Evolutionary conservation across 2,113 vertebrate genomes (phyloP).

Genomic region (Melanotaenia duboulayi): DNA sequence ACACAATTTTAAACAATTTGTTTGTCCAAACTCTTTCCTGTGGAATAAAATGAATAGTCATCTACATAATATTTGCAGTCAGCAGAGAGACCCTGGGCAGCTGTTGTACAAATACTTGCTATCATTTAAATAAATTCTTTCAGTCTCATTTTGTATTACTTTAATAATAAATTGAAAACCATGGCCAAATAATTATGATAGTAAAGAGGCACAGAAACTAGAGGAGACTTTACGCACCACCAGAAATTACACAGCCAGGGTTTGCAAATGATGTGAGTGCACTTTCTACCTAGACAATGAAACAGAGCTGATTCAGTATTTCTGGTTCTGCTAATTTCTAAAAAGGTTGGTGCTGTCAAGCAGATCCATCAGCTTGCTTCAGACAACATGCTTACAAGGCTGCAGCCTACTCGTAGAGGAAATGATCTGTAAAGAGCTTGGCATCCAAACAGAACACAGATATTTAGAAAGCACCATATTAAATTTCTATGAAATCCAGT

Average conservation of each 20-base stretch:
- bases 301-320: constrained; percentile 31
- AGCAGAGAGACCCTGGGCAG: constrained; percentile 36
- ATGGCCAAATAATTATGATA: constrained; percentile 29
- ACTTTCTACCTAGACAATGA: constrained; percentile 14
- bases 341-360: constrained; percentile 25
- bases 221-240: background rate
- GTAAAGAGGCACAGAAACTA: constrained; percentile 9
- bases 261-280: constrained; percentile 31
- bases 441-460: constrained; percentile 5
- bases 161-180: constrained; percentile 50
- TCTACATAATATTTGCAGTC: constrained; percentile 39
- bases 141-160: constrained; percentile 41
- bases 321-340: constrained; percentile 41
- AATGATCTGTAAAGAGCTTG: constrained; percentile 15
- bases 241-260: background rate
- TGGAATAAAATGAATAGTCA: constrained; percentile 7
- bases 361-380: constrained; percentile 17
- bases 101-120: constrained; percentile 37
- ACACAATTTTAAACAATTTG: background rate
- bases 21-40: background rate
- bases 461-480: background rate
- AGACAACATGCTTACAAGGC: constrained; percentile 10
- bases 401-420: constrained; percentile 1
- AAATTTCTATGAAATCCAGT: background rate
- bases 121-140: constrained; percentile 35